phyloP scores from a whole-genome alignment of 2,113 vertebrate genomes.

The Nesogale talazaci region DNA sequence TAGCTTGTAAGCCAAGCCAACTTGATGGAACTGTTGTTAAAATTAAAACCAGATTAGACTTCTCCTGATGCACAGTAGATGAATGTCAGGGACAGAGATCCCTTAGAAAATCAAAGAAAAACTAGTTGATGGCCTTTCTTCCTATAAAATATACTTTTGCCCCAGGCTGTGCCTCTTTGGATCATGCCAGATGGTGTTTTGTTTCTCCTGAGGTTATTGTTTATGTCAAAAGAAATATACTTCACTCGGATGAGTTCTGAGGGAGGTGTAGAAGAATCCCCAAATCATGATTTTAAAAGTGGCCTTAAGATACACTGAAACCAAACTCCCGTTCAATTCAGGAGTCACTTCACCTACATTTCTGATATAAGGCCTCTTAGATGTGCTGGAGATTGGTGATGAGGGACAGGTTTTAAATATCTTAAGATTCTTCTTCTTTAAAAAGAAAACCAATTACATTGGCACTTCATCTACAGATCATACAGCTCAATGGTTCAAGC shows the following conservation, averaged over 20 bases:
- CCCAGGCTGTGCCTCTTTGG: slow-evolving; percentile 61
- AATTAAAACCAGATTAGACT: slow-evolving; percentile 29
- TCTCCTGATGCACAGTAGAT: background rate
- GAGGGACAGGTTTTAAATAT: background rate
- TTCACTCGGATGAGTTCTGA: slow-evolving; percentile 49
- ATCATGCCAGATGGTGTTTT: slow-evolving; percentile 56
- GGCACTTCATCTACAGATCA: too few species aligned
- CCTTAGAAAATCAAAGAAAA: slow-evolving; percentile 45
- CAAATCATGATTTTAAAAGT: slow-evolving; percentile 18
- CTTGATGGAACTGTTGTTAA: slow-evolving; percentile 33
- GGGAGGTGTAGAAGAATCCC: slow-evolving; percentile 2
- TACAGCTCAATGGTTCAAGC: too few species aligned
- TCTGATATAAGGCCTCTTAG: background rate
- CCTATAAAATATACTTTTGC: slow-evolving; percentile 56
- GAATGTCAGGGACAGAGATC: slow-evolving; percentile 45
- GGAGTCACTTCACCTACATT: background rate
- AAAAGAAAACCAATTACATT: too few species aligned
- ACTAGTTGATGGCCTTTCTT: slow-evolving; percentile 25
- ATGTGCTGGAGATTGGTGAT: background rate
- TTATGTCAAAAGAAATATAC: slow-evolving; percentile 68
- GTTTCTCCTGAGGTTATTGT: slow-evolving; percentile 67
- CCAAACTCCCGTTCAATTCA: background rate
- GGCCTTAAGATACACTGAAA: slow-evolving; percentile 22
- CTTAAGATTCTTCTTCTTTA: too few species aligned
- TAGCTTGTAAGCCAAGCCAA: slow-evolving; percentile 44